Evolutionary conservation across 2,888 invertebrate species (phyloP).

Genomic region (Eristalis arbustorum): DNA sequence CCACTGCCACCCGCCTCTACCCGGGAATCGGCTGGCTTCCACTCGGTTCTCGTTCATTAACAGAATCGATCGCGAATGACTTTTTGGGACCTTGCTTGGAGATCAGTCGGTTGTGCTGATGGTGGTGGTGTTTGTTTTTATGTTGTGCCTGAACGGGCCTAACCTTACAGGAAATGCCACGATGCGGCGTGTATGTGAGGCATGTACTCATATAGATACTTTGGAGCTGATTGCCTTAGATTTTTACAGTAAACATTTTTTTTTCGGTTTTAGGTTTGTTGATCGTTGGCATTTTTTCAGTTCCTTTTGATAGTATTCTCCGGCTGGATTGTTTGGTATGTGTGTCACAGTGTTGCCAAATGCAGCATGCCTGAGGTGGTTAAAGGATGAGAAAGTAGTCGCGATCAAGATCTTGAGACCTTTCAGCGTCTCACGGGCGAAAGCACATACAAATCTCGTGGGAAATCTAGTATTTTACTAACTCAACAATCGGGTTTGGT

Average conservation of each 20-base stretch:
- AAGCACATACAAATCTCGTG: too few species aligned
- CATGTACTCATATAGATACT: constrained; percentile 28
- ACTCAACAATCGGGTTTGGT: too few species aligned
- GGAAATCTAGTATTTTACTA: too few species aligned
- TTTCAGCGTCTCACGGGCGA: not conserved
- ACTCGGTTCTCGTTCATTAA: constrained; percentile 63
- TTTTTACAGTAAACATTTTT: constrained; percentile 60
- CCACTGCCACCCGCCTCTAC: not conserved
- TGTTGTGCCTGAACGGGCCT: not conserved
- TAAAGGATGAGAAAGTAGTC: not conserved
- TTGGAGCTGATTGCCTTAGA: constrained; percentile 45
- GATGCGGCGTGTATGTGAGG: constrained; percentile 19
- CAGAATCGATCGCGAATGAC: constrained; percentile 70
- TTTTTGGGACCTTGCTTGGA: constrained; percentile 59
- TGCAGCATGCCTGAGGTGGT: not conserved
- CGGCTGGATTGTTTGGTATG: constrained; percentile 35
- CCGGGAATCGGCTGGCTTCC: not conserved
- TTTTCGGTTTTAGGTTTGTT: constrained; percentile 36
- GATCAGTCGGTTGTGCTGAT: constrained; percentile 9
- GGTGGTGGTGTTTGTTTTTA: not conserved
- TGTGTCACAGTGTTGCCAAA: constrained; percentile 33
- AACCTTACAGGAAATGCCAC: not conserved
- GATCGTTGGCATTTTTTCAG: constrained; percentile 22
- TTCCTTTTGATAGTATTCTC: constrained; percentile 8
- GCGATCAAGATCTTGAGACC: not conserved